A percentile compares a stretch with the other conserved stretches of the same genome.
Conservation (phyloP, 2,113 vertebrate species). For the Prolemur simus region DNA sequence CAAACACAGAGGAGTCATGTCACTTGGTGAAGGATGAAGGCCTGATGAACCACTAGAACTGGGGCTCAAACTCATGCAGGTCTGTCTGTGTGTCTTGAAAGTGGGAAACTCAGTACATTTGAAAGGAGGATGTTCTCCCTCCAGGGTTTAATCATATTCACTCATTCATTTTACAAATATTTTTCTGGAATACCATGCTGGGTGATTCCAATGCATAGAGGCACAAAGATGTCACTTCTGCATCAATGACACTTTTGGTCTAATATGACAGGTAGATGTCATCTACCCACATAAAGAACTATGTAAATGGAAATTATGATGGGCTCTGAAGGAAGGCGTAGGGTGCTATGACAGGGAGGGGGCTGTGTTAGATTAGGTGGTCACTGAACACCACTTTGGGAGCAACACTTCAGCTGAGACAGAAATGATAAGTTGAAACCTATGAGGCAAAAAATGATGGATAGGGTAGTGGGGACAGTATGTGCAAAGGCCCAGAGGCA, state of each 20-base stretch:
- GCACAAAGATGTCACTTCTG: not conserved
- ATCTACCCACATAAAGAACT: not conserved
- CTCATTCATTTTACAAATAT: not conserved
- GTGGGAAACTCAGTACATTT: no score
- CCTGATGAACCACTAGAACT: not conserved
- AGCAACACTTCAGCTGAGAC: not conserved
- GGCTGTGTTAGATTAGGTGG: not conserved
- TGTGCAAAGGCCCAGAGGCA: not conserved
- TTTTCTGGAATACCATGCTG: not conserved
- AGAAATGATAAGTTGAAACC: not conserved
- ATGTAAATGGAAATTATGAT: not conserved
- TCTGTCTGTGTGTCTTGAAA: not conserved
- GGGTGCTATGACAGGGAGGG: not conserved
- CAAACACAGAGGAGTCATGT: not conserved
- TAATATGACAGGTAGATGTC: not conserved
- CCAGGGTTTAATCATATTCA: not conserved
- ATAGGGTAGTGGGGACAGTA: not conserved
- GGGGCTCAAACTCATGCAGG: not conserved
- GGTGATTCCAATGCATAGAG: not conserved
- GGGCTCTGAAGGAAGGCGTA: not conserved
- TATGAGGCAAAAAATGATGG: not conserved
- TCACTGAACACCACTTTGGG: not conserved
- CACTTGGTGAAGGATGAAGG: not conserved
- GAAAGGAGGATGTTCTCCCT: not conserved
- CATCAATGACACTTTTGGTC: not conserved